Conservation (phyloP, 2,888 invertebrate species). For the Mamestra brassicae region DNA sequence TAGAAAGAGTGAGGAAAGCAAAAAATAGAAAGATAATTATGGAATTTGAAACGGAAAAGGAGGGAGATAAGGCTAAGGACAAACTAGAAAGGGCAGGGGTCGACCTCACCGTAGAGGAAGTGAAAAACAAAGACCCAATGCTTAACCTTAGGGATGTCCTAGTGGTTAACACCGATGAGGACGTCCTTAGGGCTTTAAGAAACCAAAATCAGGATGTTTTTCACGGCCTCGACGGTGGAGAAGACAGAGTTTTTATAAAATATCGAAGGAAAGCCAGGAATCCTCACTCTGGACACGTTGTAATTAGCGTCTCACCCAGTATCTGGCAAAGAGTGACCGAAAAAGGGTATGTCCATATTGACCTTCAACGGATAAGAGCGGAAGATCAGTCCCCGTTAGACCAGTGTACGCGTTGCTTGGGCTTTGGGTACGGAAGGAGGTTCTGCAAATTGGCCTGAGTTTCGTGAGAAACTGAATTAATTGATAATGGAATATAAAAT, state of each 20-base stretch:
- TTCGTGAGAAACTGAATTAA: neutral
- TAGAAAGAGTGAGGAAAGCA: neutral
- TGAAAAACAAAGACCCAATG: constrained; percentile 5
- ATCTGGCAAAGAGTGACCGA: neutral
- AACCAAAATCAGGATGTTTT: neutral
- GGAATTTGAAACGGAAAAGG: neutral
- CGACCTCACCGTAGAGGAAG: neutral
- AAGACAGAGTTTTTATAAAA: neutral
- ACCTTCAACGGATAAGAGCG: neutral
- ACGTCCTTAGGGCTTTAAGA: neutral
- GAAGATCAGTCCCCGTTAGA: neutral
- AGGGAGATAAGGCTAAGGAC: neutral
- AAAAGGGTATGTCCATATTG: neutral
- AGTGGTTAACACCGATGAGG: neutral
- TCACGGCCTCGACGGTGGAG: neutral
- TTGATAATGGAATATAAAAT: neutral
- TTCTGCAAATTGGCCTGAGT: neutral
- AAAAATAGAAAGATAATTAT: neutral
- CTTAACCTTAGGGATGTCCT: neutral
- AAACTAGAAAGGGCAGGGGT: neutral
- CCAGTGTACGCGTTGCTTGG: neutral
- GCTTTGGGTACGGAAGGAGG: neutral
- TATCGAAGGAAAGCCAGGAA: neutral
- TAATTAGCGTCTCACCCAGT: neutral
- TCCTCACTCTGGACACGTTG: neutral